Evolutionary conservation across 1,140 invertebrate genomes (phyloP).

Genomic region (Heliconius hewitsoni): DNA sequence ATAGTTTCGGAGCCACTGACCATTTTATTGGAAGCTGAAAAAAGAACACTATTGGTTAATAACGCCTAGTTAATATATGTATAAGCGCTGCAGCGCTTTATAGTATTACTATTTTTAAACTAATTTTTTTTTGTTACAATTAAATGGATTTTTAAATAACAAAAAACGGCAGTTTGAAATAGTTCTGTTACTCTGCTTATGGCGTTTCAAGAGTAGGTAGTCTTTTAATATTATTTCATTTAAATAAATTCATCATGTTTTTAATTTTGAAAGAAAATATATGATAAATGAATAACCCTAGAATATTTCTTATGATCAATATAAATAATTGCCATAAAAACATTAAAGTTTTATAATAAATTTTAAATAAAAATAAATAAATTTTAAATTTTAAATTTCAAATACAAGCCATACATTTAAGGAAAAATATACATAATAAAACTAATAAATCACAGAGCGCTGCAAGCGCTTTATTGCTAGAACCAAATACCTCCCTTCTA

Average conservation of each 20-base stretch:
- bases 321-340: too few species aligned
- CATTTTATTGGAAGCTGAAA: slow-evolving; percentile 43
- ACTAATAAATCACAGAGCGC: slow-evolving; percentile 31
- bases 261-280: too few species aligned
- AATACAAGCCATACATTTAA: not conserved
- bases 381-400: not conserved
- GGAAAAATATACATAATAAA: not conserved
- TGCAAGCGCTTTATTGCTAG: slow-evolving; percentile 43
- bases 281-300: too few species aligned
- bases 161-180: too few species aligned
- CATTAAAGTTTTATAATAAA: too few species aligned
- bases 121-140: too few species aligned
- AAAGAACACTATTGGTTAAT: slow-evolving; percentile 52
- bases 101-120: not conserved
- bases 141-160: too few species aligned
- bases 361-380: not conserved
- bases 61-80: slow-evolving; percentile 38
- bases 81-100: slow-evolving; percentile 37
- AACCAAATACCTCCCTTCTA: slow-evolving; percentile 62
- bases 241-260: too few species aligned
- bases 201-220: too few species aligned
- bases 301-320: too few species aligned
- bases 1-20: slow-evolving; percentile 56
- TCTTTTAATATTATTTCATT: too few species aligned
- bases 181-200: too few species aligned